A percentile compares a stretch with the other conserved stretches of the same genome.
These are phyloP conservation scores for Zelostemma sp. DNA, from an alignment of 1,140 invertebrate genomes.

Conservation along the genomic window DNA sequence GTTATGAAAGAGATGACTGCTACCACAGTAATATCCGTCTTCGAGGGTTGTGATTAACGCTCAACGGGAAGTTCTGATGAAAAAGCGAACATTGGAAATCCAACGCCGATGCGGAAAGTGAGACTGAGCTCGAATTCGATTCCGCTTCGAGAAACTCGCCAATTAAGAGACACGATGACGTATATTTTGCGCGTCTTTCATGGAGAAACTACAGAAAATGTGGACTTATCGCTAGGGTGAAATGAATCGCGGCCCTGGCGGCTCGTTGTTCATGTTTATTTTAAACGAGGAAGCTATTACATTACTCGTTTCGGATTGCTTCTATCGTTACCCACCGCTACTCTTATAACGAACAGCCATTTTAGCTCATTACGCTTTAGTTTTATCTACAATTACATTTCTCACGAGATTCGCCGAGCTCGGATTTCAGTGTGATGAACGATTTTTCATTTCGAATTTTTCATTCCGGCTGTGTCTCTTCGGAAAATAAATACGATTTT, in stretches of 20 bases:
- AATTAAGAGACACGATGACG: slow-evolving; percentile 37
- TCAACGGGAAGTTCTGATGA: slow-evolving; percentile 20
- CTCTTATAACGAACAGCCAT: slow-evolving; percentile 18
- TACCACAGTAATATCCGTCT: slow-evolving; percentile 33
- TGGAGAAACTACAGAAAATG: slow-evolving; percentile 14
- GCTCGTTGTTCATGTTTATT: slow-evolving; percentile 26
- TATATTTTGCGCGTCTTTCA: slow-evolving; percentile 38
- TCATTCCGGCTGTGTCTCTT: too few relatives aligned
- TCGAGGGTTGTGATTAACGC: slow-evolving; percentile 35
- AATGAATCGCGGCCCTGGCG: slow-evolving; percentile 30
- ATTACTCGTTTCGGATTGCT: slow-evolving; percentile 28
- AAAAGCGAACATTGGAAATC: slow-evolving; percentile 29
- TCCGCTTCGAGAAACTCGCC: slow-evolving; percentile 35
- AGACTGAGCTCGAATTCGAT: slow-evolving; percentile 29
- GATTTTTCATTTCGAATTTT: slow-evolving; percentile 48
- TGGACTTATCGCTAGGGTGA: slow-evolving; percentile 18
- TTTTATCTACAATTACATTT: slow-evolving; percentile 16
- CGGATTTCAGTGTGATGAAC: slow-evolving; percentile 20
- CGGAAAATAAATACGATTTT: too few relatives aligned
- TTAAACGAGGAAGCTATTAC: slow-evolving; percentile 25
- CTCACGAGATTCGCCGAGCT: slow-evolving; percentile 1
- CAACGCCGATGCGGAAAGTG: slow-evolving; percentile 31
- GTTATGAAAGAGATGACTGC: slow-evolving; percentile 19
- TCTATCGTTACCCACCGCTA: slow-evolving; percentile 14
- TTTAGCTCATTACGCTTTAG: slow-evolving; percentile 10